phyloP scores from a whole-genome alignment of 2,113 vertebrate species.

The Scomber colias region DNA sequence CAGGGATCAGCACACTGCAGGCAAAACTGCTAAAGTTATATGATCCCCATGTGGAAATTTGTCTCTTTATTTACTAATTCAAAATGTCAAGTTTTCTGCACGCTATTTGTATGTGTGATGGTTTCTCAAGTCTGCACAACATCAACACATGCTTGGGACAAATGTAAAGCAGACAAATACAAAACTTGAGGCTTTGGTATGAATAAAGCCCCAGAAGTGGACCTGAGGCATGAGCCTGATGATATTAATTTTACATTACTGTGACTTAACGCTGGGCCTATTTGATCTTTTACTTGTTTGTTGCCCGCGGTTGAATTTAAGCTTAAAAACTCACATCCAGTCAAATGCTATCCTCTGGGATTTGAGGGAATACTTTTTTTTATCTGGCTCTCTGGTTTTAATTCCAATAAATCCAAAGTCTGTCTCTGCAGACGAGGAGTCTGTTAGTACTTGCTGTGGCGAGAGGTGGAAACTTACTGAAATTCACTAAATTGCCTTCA shows the following conservation, averaged over 20 bases:
- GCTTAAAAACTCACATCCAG: slow-evolving; percentile 15
- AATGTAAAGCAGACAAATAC: slow-evolving; percentile 7
- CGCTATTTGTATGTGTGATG: background rate
- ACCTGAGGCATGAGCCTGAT: background rate
- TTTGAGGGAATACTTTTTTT: background rate
- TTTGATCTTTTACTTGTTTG: slow-evolving; percentile 20
- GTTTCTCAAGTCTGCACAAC: background rate
- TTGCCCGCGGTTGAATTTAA: background rate
- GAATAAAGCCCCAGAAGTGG: background rate
- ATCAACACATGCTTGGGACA: background rate
- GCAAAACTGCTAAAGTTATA: background rate
- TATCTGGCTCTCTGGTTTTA: slow-evolving; percentile 16
- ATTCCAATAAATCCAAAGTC: slow-evolving; percentile 24
- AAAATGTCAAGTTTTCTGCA: background rate
- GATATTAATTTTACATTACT: background rate
- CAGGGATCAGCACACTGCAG: background rate
- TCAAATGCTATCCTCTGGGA: slow-evolving; percentile 10
- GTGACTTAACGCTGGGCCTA: background rate
- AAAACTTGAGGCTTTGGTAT: background rate
- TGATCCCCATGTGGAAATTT: background rate
- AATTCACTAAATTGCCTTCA: background rate
- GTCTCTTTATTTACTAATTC: background rate
- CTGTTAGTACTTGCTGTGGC: background rate
- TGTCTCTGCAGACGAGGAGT: slow-evolving; percentile 1
- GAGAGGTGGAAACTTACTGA: slow-evolving; percentile 6